These are phyloP conservation scores for Campylorhamphus procurvoides DNA, from an alignment of 2,113 vertebrate species.

Conservation along the genomic window DNA sequence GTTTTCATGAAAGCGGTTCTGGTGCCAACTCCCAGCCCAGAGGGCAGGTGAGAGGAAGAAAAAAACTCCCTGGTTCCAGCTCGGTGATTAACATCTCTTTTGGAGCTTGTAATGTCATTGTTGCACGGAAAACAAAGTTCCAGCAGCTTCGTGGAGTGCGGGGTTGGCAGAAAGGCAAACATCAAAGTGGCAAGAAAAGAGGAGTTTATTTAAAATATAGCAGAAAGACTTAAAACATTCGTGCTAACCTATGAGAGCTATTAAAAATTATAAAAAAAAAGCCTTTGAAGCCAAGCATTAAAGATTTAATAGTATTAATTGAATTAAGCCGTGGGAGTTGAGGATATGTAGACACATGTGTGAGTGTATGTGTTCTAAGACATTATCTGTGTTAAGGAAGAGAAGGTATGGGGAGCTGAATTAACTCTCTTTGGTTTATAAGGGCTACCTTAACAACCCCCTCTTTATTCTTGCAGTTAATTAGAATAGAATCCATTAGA, in stretches of 20 bases:
- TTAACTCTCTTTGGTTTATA: background rate
- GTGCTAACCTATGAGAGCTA: conserved; percentile 37
- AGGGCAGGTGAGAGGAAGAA: conserved; percentile 53
- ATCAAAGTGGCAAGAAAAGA: conserved; percentile 45
- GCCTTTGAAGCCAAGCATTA: conserved; percentile 66
- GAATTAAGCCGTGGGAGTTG: conserved; percentile 51
- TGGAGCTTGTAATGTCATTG: background rate
- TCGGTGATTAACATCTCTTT: conserved; percentile 34
- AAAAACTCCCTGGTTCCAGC: conserved; percentile 27
- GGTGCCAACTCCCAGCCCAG: conserved; percentile 55
- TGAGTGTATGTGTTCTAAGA: background rate
- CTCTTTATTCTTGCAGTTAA: background rate
- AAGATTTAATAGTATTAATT: conserved; percentile 68
- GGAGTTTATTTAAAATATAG: conserved; percentile 56
- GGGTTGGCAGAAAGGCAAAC: conserved; percentile 20
- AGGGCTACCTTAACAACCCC: conserved; percentile 1
- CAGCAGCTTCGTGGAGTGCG: background rate
- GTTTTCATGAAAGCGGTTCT: conserved; percentile 48
- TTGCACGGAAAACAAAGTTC: conserved; percentile 1
- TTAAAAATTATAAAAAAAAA: conserved; percentile 14
- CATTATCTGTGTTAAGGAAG: background rate
- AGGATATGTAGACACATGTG: conserved; percentile 59
- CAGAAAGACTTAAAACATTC: conserved; percentile 14
- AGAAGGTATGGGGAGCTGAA: background rate
- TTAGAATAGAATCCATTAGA: background rate